A percentile compares a stretch with the other conserved stretches of the same genome.
Evolutionary conservation across 2,113 vertebrate genomes (phyloP).

Genomic region (Lanius ludovicianus): DNA sequence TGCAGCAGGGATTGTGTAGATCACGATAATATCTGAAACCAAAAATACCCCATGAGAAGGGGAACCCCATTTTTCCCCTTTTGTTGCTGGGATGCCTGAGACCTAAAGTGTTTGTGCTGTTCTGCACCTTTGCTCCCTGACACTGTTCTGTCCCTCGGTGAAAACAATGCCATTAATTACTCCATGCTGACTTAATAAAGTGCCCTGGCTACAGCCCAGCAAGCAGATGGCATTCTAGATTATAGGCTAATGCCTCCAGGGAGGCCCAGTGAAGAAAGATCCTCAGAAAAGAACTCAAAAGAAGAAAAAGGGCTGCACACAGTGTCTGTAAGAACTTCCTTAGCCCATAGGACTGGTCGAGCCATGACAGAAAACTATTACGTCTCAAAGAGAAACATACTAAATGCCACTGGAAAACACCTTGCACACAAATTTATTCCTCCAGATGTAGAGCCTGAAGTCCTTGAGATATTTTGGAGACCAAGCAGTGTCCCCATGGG

Average conservation of each 20-base stretch:
- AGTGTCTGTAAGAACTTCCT: neutral
- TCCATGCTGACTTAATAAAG: conserved; percentile 48
- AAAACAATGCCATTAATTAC: neutral
- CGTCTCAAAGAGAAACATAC: neutral
- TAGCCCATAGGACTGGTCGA: neutral
- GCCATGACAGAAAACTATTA: neutral
- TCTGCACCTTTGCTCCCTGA: neutral
- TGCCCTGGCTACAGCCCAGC: conserved; percentile 38
- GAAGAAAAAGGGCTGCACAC: neutral
- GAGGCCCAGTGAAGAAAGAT: neutral
- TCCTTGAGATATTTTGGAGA: neutral
- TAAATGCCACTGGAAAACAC: neutral
- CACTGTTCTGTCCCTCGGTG: neutral
- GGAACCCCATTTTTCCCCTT: neutral
- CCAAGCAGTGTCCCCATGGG: neutral
- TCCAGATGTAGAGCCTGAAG: neutral
- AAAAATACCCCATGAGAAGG: neutral
- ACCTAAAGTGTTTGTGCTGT: neutral
- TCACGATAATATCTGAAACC: neutral
- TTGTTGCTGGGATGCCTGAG: neutral
- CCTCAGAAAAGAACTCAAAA: neutral
- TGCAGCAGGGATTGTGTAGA: neutral
- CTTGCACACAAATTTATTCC: neutral
- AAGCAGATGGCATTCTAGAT: conserved; percentile 63
- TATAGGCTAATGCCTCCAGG: conserved; percentile 36